Evolutionary conservation across 1,140 invertebrate species (phyloP).

Genomic region (Latrodectus geometricus): DNA sequence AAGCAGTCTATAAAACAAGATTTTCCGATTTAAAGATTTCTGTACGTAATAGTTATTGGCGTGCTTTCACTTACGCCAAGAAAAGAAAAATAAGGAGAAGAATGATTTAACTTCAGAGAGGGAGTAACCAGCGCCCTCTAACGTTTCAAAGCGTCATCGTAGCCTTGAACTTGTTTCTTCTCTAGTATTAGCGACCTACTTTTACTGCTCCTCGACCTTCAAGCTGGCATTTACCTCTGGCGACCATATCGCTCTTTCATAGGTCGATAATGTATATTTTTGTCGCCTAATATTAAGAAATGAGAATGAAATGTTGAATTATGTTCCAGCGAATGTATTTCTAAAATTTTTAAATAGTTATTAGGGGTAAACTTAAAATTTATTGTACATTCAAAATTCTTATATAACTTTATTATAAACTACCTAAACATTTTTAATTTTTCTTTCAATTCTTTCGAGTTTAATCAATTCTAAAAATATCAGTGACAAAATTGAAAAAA

Average conservation of each 20-base stretch:
- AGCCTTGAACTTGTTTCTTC: constrained; percentile 64
- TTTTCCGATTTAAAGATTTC: too few species aligned
- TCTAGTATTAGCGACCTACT: constrained; percentile 53
- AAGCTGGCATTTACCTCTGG: constrained; percentile 30
- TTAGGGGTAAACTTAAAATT: too few species aligned
- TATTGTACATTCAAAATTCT: too few species aligned
- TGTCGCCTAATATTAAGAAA: background rate
- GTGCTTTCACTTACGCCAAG: background rate
- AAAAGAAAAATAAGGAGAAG: background rate
- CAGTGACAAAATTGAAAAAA: too few species aligned
- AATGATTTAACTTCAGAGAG: background rate
- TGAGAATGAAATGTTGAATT: too few species aligned
- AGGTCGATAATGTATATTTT: constrained; percentile 43
- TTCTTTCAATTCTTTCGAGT: too few species aligned
- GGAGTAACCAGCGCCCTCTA: constrained; percentile 38
- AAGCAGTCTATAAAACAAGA: too few species aligned
- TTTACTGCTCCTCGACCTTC: constrained; percentile 49
- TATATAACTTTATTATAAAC: too few species aligned
- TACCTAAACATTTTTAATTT: too few species aligned
- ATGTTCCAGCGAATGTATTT: too few species aligned
- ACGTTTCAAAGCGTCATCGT: constrained; percentile 16
- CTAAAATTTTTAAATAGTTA: too few species aligned
- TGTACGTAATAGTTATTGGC: background rate
- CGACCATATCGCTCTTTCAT: constrained; percentile 25
- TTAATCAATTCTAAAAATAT: too few species aligned